phyloP scores from a whole-genome alignment of 2,797 vertebrate genomes.

The Pipistrellus pipistrellus region DNA sequence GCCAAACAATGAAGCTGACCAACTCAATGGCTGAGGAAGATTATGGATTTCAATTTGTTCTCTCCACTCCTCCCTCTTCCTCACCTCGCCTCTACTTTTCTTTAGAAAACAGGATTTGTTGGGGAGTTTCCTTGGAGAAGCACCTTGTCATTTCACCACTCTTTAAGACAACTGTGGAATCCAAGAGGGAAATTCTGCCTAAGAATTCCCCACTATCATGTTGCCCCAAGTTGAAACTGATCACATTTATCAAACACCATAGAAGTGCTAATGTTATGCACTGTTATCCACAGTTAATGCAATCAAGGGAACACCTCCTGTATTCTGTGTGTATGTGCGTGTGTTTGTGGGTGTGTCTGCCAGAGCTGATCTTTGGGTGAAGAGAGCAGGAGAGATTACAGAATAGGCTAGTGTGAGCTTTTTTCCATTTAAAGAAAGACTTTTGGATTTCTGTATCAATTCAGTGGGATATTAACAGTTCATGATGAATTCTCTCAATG shows the following conservation, averaged over 20 bases:
- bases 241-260: conserved; percentile 81
- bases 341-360: background rate
- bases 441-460: background rate
- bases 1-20: background rate
- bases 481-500: background rate
- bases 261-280: conserved; percentile 82
- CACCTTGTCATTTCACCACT: conserved; percentile 78
- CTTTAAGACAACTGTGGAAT: conserved; percentile 76
- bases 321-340: background rate
- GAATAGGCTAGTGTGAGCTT: background rate
- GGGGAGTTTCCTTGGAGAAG: conserved; percentile 82
- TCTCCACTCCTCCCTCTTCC: background rate
- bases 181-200: conserved; percentile 82
- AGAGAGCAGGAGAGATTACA: background rate
- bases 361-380: conserved; percentile 41
- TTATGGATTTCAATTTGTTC: background rate
- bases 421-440: background rate
- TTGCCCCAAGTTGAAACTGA: conserved; percentile 76
- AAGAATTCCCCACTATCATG: conserved; percentile 77
- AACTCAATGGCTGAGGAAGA: background rate
- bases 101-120: conserved; percentile 55
- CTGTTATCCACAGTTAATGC: conserved; percentile 83
- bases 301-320: conserved; percentile 81
- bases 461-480: background rate
- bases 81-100: background rate